Conservation (phyloP, 2,797 vertebrate species). For the Geotrypetes seraphini region DNA sequence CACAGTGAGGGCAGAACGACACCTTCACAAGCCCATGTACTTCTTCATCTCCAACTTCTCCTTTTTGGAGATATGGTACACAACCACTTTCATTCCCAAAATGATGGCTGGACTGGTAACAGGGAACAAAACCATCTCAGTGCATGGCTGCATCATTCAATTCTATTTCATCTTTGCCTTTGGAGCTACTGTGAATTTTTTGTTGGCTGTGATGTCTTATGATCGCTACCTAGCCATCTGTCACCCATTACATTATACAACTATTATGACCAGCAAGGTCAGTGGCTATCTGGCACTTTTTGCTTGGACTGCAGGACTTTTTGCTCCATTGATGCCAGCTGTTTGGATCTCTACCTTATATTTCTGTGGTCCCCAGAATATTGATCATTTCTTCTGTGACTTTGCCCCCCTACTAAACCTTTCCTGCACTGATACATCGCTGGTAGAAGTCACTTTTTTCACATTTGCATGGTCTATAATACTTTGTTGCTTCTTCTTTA, state of each 20-base stretch:
- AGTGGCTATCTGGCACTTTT: background rate
- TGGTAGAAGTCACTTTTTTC: constrained; percentile 1
- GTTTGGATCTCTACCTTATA: background rate
- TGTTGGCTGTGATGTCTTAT: constrained; percentile 26
- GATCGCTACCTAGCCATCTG: too few relatives aligned
- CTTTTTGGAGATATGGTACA: constrained; percentile 14
- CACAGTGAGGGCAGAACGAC: background rate
- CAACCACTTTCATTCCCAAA: constrained; percentile 1
- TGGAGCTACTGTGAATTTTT: constrained; percentile 22
- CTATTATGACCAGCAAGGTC: background rate
- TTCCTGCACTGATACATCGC: constrained; percentile 16
- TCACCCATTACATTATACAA: too few relatives aligned
- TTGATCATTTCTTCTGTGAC: constrained; percentile 23
- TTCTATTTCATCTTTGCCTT: constrained; percentile 20
- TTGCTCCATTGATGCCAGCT: background rate
- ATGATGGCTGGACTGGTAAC: constrained; percentile 13
- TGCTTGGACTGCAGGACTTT: background rate
- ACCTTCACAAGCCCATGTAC: constrained; percentile 7
- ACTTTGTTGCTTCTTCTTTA: constrained; percentile 2
- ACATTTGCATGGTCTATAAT: constrained; percentile 1
- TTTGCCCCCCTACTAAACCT: constrained; percentile 19
- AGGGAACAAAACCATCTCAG: constrained; percentile 16
- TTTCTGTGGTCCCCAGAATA: constrained; percentile 2
- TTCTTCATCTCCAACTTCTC: constrained; percentile 18
- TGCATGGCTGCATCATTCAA: constrained; percentile 16